A percentile compares a stretch with the other conserved stretches of the same genome.
Evolutionary conservation across 2,888 invertebrate species (phyloP).

Genomic region (Pollenia angustigena): DNA sequence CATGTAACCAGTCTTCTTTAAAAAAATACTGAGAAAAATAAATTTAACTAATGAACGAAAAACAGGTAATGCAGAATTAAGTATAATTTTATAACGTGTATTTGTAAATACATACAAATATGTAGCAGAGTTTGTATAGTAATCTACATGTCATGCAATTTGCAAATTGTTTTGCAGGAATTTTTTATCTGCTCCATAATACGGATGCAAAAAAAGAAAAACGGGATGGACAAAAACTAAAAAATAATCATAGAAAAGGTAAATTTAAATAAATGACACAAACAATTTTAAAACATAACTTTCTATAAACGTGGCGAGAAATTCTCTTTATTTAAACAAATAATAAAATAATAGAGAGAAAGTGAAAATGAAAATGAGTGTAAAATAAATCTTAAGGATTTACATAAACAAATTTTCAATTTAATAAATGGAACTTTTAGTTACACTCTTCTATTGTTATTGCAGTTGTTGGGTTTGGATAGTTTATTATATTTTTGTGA

Average conservation of each 20-base stretch:
- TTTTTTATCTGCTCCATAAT: neutral
- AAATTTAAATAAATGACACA: conserved; percentile 65
- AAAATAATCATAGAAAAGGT: conserved; percentile 35
- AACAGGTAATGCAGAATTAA: neutral
- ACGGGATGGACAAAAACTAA: neutral
- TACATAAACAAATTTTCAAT: conserved; percentile 61
- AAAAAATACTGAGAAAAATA: no score
- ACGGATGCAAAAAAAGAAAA: neutral
- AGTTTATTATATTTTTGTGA: conserved; percentile 1
- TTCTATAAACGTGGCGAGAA: conserved; percentile 37
- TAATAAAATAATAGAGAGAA: neutral
- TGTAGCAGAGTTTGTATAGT: neutral
- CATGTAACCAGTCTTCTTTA: no score
- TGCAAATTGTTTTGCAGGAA: conserved; percentile 63
- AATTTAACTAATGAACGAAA: no score
- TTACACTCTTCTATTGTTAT: neutral
- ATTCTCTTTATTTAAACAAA: neutral
- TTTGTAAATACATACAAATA: neutral
- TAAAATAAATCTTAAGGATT: conserved; percentile 63
- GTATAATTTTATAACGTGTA: conserved; percentile 10
- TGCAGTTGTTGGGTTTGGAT: neutral
- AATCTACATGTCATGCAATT: conserved; percentile 44
- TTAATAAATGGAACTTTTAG: conserved; percentile 54
- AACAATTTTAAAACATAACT: conserved; percentile 56
- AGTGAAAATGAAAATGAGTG: conserved; percentile 39